Evolutionary conservation across 2,888 invertebrate species (phyloP).

Genomic region (Nephrocerus scutellatus): DNA sequence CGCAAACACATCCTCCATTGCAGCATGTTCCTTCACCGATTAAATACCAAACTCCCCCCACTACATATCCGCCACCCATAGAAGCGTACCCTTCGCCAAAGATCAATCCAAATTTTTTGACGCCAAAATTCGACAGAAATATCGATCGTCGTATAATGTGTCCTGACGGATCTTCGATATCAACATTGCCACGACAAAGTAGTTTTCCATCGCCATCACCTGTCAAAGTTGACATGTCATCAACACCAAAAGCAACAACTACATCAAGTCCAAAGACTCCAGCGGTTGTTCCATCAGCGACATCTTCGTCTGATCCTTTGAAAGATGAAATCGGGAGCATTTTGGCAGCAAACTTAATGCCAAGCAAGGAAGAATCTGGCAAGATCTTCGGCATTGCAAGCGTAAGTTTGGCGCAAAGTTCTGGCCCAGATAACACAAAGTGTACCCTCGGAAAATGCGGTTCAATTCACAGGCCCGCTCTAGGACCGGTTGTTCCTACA

Average conservation of each 20-base stretch:
- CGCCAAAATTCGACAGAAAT: constrained; percentile 44
- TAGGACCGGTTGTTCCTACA: constrained; percentile 47
- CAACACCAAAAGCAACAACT: constrained; percentile 21
- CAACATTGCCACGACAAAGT: constrained; percentile 32
- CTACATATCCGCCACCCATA: constrained; percentile 43
- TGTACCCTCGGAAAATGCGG: constrained; percentile 48
- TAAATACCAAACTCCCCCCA: constrained; percentile 43
- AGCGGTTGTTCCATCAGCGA: too few species aligned
- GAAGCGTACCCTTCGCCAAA: constrained; percentile 47
- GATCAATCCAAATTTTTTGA: constrained; percentile 46
- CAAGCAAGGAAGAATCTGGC: constrained; percentile 48
- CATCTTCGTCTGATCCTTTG: constrained; percentile 32
- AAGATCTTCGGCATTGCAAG: constrained; percentile 49
- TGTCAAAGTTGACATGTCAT: constrained; percentile 33
- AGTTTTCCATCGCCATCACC: constrained; percentile 36
- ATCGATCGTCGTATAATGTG: constrained; percentile 23
- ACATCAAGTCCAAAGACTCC: constrained; percentile 27
- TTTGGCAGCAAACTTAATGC: constrained; percentile 45
- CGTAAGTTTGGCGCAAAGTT: constrained; percentile 47
- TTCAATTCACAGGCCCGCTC: constrained; percentile 46
- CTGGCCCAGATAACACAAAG: constrained; percentile 47
- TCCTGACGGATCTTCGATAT: constrained; percentile 17
- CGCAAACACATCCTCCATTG: constrained; percentile 22
- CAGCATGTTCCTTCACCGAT: constrained; percentile 28
- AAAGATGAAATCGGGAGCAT: constrained; percentile 45